Base-by-base conservation (phyloP, 2,797 vertebrate species). In the Alexandromys oeconomus region DNA sequence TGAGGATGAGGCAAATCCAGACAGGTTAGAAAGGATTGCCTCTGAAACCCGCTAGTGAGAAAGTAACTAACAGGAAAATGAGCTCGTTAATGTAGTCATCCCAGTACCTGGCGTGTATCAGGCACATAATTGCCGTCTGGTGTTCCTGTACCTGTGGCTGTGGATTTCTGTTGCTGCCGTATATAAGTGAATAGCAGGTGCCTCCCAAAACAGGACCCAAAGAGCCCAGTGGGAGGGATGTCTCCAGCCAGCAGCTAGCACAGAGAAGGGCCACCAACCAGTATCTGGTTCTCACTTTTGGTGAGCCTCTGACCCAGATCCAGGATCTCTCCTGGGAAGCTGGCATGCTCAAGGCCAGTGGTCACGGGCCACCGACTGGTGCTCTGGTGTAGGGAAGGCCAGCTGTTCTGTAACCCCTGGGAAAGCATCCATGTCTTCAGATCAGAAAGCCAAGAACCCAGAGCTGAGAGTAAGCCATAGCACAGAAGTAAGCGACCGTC, bases 21-120 rank as follows among this genome's bases (percentile, higher is more conserved):
- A 77, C 78, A 85, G 61, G 65, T 91, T 67, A 94, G 82, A 67
- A 91, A 92, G 59, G 23, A 87, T 43, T 67, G 14, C 21, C 34
- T 74, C 5, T 5, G 61, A 92, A 87, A 23, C 46, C 76, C 11
- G 23, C 37, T 43, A 40, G 9, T 12, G 57, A 59, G 57, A 59
- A 23, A 59, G 57, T 74, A 43, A 77, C 69, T 76, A 69, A 57
- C 76, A 27, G 65, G 40, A 61, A 71, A 92, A 54, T 7, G 67
- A 27, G 51, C 63, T 91, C 23, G 0, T 63, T 76, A 21, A 43
- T 37, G 29, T 92, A 78, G 86, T 73, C 37, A 27, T 15, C 31
- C 78, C 54, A 0, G 21, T 48, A 59, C 67, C 84, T 25, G 81
- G 74, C n/a, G 6, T 5, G 7, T 10, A n/a, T 31, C 19, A 65